phyloP scores from a whole-genome alignment of 2,888 invertebrate species.

The Pheosia tremula region DNA sequence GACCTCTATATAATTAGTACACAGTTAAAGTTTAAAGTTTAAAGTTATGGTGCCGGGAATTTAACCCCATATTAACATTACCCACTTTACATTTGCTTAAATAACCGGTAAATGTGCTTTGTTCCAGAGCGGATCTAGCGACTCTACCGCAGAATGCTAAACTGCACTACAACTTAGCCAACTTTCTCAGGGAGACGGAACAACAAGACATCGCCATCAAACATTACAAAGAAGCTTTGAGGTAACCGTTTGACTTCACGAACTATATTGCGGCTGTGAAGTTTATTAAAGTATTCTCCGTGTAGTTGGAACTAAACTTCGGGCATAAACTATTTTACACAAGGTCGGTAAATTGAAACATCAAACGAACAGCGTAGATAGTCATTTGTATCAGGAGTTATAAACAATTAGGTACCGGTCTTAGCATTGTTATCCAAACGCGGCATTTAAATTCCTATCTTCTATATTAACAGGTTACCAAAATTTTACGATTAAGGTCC shows the following conservation, averaged over 20 bases:
- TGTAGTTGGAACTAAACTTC: background rate
- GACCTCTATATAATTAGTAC: too few relatives aligned
- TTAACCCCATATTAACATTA: slow-evolving; percentile 47
- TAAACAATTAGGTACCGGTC: too few relatives aligned
- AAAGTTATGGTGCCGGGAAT: too few relatives aligned
- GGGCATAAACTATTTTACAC: background rate
- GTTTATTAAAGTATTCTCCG: slow-evolving; percentile 33
- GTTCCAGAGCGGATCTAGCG: slow-evolving; percentile 91
- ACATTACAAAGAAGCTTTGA: slow-evolving; percentile 92
- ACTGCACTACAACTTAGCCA: slow-evolving; percentile 96
- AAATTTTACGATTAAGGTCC: too few relatives aligned
- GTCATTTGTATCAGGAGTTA: too few relatives aligned
- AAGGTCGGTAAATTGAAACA: background rate
- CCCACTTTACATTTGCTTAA: slow-evolving; percentile 53
- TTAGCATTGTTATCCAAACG: too few relatives aligned
- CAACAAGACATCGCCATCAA: slow-evolving; percentile 89
- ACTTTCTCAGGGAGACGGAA: slow-evolving; percentile 91
- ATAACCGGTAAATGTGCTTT: slow-evolving; percentile 70
- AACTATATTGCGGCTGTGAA: slow-evolving; percentile 27
- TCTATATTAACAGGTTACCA: too few relatives aligned
- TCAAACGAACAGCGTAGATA: too few relatives aligned
- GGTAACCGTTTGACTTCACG: slow-evolving; percentile 80
- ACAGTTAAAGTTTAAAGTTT: too few relatives aligned
- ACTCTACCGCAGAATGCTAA: slow-evolving; percentile 94
- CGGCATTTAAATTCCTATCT: too few relatives aligned